These are phyloP conservation scores for Aphidius colemani DNA, from an alignment of 2,888 invertebrate species.

Conservation along the genomic window DNA sequence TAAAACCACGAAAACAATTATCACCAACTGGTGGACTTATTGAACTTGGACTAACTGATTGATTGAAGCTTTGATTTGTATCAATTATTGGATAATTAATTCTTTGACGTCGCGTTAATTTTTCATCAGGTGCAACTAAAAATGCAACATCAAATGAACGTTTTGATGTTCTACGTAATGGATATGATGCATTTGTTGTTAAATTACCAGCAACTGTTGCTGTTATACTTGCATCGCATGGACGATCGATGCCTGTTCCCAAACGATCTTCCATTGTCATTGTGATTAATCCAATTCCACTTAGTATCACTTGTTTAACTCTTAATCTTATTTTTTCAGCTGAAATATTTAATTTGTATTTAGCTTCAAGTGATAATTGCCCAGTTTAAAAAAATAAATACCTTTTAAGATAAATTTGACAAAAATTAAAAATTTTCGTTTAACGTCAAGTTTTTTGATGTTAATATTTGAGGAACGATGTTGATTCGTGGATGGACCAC, in stretches of 20 bases:
- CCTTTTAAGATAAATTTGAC: background rate
- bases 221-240: constrained; percentile 46
- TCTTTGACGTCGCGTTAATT: constrained; percentile 69
- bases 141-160: constrained; percentile 91
- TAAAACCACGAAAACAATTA: constrained; percentile 19
- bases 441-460: constrained; percentile 2
- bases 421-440: background rate
- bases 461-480: constrained; percentile 20
- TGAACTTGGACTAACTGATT: constrained; percentile 18
- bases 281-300: constrained; percentile 38
- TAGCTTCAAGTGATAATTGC: no score
- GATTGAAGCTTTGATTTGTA: constrained; percentile 19
- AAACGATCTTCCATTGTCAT: constrained; percentile 61
- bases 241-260: constrained; percentile 55
- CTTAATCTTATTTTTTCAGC: background rate
- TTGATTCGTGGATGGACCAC: constrained; percentile 49
- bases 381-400: background rate
- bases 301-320: background rate
- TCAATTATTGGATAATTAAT: constrained; percentile 54
- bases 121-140: constrained; percentile 85
- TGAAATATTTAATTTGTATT: no score
- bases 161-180: constrained; percentile 64
- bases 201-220: constrained; percentile 36
- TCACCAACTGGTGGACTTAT: constrained; percentile 18
- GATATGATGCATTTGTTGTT: constrained; percentile 52